A percentile compares a stretch with the other conserved stretches of the same genome.
These are phyloP conservation scores for Grallaria varia DNA, from an alignment of 2,113 vertebrate species.

Conservation along the genomic window DNA sequence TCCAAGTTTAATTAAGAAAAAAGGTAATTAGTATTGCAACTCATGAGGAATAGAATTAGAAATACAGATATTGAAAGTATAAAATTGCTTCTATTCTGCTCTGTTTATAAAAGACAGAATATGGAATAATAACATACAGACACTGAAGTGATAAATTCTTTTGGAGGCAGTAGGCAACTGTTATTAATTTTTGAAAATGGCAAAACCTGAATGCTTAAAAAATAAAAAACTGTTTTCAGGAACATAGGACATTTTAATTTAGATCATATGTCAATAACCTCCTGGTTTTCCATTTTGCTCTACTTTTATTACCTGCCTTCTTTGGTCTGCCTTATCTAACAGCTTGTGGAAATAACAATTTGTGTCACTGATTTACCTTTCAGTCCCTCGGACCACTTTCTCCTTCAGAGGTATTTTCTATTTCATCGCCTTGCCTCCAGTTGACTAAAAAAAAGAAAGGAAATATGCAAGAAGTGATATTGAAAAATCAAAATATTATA, in stretches of 20 bases:
- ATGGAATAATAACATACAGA: neutral
- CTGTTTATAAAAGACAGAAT: neutral
- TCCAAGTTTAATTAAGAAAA: neutral
- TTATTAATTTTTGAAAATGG: neutral
- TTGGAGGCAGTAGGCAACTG: neutral
- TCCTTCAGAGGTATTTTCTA: neutral
- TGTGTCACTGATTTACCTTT: neutral
- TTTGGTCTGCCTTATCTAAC: neutral
- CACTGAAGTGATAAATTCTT: neutral
- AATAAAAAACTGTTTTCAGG: neutral
- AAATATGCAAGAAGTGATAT: neutral
- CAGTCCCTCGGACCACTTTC: neutral
- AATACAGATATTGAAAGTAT: neutral
- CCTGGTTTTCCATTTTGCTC: neutral
- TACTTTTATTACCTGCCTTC: neutral
- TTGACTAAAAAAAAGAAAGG: neutral
- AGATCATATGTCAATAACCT: neutral
- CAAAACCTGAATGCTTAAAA: neutral
- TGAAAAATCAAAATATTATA: neutral
- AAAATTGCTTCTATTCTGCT: neutral
- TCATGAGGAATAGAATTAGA: neutral
- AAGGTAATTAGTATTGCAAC: neutral
- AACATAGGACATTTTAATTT: neutral
- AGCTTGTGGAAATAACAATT: neutral
- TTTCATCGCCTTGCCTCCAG: neutral